Conservation (phyloP, 2,113 vertebrate genomes). For the Orientallactaga bullata region DNA sequence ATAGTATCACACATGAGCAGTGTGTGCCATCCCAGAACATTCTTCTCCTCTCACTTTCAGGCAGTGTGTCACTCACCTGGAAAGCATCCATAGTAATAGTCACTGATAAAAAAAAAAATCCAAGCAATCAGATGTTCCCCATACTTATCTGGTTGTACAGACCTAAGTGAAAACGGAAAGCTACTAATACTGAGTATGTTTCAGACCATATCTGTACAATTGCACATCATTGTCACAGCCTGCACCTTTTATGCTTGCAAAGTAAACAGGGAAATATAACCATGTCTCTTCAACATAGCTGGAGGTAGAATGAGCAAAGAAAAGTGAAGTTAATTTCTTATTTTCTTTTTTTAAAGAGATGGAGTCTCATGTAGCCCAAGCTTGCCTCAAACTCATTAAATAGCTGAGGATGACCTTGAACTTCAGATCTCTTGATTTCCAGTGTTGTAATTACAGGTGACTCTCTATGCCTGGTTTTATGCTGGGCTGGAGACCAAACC, state of each 20-base stretch:
- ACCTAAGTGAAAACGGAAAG: neutral
- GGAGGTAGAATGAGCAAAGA: neutral
- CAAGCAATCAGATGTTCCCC: neutral
- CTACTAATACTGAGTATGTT: neutral
- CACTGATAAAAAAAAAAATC: neutral
- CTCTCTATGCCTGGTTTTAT: neutral
- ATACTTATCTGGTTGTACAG: neutral
- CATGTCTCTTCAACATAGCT: neutral
- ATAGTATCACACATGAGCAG: neutral
- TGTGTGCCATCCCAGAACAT: accelerated
- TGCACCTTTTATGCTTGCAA: accelerated
- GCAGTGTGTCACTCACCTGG: accelerated
- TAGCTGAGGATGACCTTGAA: too few relatives aligned
- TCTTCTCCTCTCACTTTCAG: neutral
- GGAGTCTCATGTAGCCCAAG: too few relatives aligned
- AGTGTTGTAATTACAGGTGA: neutral
- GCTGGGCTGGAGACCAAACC: neutral
- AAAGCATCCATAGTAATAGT: neutral
- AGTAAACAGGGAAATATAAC: neutral
- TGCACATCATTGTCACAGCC: accelerated
- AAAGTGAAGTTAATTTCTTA: neutral
- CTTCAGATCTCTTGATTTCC: too few relatives aligned
- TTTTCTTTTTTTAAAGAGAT: too few relatives aligned
- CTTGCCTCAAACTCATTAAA: too few relatives aligned
- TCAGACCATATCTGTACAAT: neutral